Base-by-base conservation (phyloP, 2,113 vertebrate genomes). In the Austrofundulus limnaeus region DNA sequence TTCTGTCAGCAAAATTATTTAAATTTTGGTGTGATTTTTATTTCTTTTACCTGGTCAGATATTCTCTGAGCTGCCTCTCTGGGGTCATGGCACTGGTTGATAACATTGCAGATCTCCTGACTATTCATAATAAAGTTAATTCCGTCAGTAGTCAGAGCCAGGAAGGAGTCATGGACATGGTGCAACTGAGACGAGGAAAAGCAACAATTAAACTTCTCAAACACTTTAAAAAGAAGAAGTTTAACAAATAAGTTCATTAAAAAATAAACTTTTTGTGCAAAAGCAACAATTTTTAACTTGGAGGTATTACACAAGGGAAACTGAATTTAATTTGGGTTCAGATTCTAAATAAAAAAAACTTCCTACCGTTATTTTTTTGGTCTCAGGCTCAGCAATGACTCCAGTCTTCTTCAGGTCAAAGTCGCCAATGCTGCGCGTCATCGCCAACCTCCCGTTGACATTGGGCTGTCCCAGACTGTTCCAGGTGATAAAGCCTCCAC, bases 101-200 rank as follows among this genome's bases (percentile, higher is more conserved):
- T 94, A 72, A 94, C 93, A 64, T 98, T 84, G 20, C 97, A 99
- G 85, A 99, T 99, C 86, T 99, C 97, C 75, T 99, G 97, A 72
- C 96, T 99, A 71, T 98, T 99, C 88, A 99, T 95, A 10, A 97
- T 98, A 83, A 99, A 98, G 92, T 99, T 99, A 59, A 99, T 90
- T 37, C 97, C 97, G 0, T 99, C 97, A 0, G 97, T 99, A 25
- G 96, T 99, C 78, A 99, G 95, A 11, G 95, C 95, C 80, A 99
- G 90, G 85, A 99, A 99, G 16, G 95, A 87, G 77, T 99, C 97
- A 0, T 96, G 90, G 0, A 89, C 94, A 0, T 96, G 96, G 15
- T 95, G 94, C 43, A 99, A 48, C 97, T 99, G 89, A 58, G 82
- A 24, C 10, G 21, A 68, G 2, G n/a, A 11, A 1, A 69, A 54